Conservation (phyloP, 2,888 invertebrate genomes). For the Epicampocera succincta region DNA sequence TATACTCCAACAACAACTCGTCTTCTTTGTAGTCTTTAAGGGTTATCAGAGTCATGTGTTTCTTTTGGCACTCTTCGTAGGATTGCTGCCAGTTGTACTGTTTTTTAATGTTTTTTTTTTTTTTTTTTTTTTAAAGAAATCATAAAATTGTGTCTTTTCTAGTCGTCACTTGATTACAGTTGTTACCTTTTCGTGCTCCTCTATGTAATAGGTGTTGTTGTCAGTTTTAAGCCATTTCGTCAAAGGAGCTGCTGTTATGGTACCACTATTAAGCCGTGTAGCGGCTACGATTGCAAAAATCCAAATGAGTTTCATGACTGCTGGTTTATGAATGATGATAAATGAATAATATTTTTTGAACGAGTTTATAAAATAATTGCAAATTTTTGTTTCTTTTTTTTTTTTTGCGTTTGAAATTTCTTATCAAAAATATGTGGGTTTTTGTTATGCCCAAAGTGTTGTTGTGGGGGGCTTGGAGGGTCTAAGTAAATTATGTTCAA, state of each 20-base stretch:
- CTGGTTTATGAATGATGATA: constrained; percentile 32
- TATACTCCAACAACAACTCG: constrained; percentile 33
- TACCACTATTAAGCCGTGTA: not conserved
- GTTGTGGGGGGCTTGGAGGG: too few relatives aligned
- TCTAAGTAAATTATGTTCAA: too few relatives aligned
- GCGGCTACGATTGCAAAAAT: constrained; percentile 32
- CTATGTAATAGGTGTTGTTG: constrained; percentile 59
- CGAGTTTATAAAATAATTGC: constrained; percentile 1
- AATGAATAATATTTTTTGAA: not conserved
- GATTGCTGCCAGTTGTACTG: constrained; percentile 57
- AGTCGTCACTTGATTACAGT: too few relatives aligned
- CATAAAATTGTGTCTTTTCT: not conserved
- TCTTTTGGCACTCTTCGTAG: constrained; percentile 53
- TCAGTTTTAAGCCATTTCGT: constrained; percentile 67
- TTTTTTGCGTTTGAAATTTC: too few relatives aligned
- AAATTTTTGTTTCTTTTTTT: too few relatives aligned
- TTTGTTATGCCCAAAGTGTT: too few relatives aligned
- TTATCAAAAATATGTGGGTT: too few relatives aligned
- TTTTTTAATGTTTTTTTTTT: too few relatives aligned
- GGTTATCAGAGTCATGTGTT: constrained; percentile 42
- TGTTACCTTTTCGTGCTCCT: constrained; percentile 45
- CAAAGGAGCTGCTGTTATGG: constrained; percentile 37
- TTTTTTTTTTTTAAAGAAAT: not conserved
- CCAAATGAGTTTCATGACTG: constrained; percentile 47
- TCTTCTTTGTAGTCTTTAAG: constrained; percentile 39